Percentiles rank a stretch among this genome's conserved stretches.
These are phyloP conservation scores for Bubo blakistoni DNA, from an alignment of 2,113 vertebrate genomes.

Conservation along the genomic window DNA sequence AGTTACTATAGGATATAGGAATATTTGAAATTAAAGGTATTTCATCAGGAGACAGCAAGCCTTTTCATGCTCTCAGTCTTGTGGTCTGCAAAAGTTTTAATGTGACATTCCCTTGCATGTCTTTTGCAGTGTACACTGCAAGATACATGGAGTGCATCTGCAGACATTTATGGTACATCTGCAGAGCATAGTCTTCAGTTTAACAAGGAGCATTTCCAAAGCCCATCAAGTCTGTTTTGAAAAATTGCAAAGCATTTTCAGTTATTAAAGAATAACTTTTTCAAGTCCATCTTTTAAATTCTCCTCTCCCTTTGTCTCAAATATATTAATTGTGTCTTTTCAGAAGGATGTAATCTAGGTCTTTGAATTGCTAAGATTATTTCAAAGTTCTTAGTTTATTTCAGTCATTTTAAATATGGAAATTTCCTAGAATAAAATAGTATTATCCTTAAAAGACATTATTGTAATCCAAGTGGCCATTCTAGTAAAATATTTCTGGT, in stretches of 20 bases:
- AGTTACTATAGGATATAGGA: neutral
- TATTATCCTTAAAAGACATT: neutral
- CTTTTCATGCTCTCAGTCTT: neutral
- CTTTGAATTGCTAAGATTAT: neutral
- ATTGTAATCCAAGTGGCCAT: neutral
- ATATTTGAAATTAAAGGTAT: neutral
- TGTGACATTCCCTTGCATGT: accelerated
- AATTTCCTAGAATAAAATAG: neutral
- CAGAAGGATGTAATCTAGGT: neutral
- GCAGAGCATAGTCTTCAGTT: neutral
- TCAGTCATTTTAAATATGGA: neutral
- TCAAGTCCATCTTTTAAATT: neutral
- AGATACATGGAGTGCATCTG: neutral
- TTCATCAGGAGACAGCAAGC: neutral
- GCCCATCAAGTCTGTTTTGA: neutral
- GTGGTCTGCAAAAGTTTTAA: neutral
- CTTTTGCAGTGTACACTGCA: neutral
- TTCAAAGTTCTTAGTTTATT: neutral
- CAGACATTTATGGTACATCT: neutral
- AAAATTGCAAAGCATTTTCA: neutral
- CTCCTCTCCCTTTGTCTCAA: neutral
- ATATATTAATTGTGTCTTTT: neutral
- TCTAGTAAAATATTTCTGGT: neutral
- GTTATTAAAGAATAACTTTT: neutral
- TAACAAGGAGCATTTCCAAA: neutral